phyloP scores from a whole-genome alignment of 53 echinoderm and acorn worm genomes.

The Paracentrotus lividus region DNA sequence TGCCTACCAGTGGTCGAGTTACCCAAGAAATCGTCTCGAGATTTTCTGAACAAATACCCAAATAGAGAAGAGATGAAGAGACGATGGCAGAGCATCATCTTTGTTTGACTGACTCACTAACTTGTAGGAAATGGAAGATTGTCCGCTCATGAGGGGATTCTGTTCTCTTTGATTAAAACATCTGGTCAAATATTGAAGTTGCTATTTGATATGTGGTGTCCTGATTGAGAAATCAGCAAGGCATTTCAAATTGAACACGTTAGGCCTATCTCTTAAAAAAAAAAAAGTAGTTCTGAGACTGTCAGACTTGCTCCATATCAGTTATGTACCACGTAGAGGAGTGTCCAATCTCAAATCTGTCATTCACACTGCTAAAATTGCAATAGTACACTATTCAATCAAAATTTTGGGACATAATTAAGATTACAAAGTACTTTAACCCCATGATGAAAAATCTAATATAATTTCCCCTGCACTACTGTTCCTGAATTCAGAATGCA shows the following conservation, averaged over 20 bases:
- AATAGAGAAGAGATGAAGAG: constrained; percentile 17
- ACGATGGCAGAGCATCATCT: not conserved
- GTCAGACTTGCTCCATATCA: too few species aligned
- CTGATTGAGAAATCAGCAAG: constrained; percentile 18
- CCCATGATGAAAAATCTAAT: too few species aligned
- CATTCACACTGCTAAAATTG: too few species aligned
- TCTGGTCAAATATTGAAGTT: constrained; percentile 43
- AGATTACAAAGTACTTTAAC: too few species aligned
- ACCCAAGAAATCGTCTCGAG: constrained; percentile 23
- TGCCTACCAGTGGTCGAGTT: not conserved
- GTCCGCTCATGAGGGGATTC: constrained; percentile 5
- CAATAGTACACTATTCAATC: too few species aligned
- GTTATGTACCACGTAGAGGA: too few species aligned
- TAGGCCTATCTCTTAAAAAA: too few species aligned
- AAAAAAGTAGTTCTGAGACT: too few species aligned
- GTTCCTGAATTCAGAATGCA: too few species aligned
- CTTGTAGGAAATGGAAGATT: not conserved
- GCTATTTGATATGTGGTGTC: constrained; percentile 9
- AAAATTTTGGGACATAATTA: too few species aligned
- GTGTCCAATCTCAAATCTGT: too few species aligned
- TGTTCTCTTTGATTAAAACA: not conserved
- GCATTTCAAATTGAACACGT: not conserved
- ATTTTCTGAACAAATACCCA: constrained; percentile 32
- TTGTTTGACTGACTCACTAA: constrained; percentile 11
- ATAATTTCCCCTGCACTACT: too few species aligned